Evolutionary conservation across 2,797 vertebrate species (phyloP).

Genomic region (Eleutherodactylus coqui): DNA sequence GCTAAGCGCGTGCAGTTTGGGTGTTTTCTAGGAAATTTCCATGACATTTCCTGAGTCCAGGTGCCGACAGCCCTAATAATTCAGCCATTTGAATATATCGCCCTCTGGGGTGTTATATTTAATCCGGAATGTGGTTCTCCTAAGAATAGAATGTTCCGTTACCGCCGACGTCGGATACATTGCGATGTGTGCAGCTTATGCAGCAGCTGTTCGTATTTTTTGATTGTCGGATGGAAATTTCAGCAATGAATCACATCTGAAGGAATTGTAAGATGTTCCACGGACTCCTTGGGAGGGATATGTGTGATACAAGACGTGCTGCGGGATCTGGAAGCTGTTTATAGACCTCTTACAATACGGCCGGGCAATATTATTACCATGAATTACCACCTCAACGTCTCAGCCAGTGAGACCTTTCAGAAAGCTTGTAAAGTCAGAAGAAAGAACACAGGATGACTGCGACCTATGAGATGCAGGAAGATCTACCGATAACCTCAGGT

Average conservation of each 20-base stretch:
- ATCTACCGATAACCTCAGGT: too few species aligned
- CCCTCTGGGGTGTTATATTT: background rate
- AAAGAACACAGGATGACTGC: too few species aligned
- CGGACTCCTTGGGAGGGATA: background rate
- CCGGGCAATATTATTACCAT: background rate
- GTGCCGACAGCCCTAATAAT: slow-evolving; percentile 24
- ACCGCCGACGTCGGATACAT: background rate
- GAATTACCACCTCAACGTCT: too few species aligned
- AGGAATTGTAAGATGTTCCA: background rate
- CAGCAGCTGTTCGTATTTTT: slow-evolving; percentile 20
- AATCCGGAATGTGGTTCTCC: background rate
- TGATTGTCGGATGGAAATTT: background rate
- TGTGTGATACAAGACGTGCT: background rate
- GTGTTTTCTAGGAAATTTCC: slow-evolving; percentile 26
- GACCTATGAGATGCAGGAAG: too few species aligned
- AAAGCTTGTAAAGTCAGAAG: too few species aligned
- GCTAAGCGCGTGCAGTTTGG: background rate
- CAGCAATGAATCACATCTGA: background rate
- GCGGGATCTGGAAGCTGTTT: background rate
- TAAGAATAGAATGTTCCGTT: slow-evolving; percentile 33
- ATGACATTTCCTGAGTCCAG: slow-evolving; percentile 1
- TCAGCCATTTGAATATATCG: background rate
- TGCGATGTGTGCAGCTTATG: background rate
- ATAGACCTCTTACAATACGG: background rate
- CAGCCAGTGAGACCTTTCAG: too few species aligned